Base-by-base conservation (phyloP, 1,140 invertebrate genomes). In the Pantala flavescens region DNA sequence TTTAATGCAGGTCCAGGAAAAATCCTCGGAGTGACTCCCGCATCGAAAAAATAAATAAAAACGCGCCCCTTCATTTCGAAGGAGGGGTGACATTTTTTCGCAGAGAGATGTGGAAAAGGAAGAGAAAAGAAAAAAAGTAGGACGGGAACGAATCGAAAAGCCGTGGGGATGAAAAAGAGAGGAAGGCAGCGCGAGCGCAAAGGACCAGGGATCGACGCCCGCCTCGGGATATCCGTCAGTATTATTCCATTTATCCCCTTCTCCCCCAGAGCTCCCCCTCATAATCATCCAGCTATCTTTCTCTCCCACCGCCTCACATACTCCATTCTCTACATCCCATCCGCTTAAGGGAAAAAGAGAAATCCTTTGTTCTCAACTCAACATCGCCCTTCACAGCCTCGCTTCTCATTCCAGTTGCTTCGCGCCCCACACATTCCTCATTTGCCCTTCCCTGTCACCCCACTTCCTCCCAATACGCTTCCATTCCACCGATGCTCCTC, bases 261-360 rank as follows among this genome's bases (percentile, higher is more conserved):
- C 49, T 63, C n/a, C 49, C 49, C 49, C 14, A 63, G 49, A 63
- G 49, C 12, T 63, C 49, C 49, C 49, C 49, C 49, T 21, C 49
- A 16, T 36, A 36, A 36, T 36, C 28, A 19, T 21, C n/a, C 49
- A 12, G 14, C 49, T 63, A 21, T 63, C 49, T 63, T 21, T 19
- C n/a, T 21, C 14, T 21, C 49, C 49, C 49, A 63, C 49, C 49
- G 16, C 49, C 49, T 21, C 49, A 63, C 49, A 63, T 63, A 19
- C 49, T 21, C 49, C 49, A 63, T 63, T 63, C 49, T 21, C 16
- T 63, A 19, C 49, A 63, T 63, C 49, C 49, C 49, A 63, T 63
- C 49, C 49, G 49, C 49, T 63, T 63, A 63, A 63, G 49, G n/a
- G 49, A 63, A 19, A 21, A 63, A 63, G 49, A 63, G 49, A 63